Conservation (phyloP, 2,797 vertebrate species). For the Mormyrops attenuatus region DNA sequence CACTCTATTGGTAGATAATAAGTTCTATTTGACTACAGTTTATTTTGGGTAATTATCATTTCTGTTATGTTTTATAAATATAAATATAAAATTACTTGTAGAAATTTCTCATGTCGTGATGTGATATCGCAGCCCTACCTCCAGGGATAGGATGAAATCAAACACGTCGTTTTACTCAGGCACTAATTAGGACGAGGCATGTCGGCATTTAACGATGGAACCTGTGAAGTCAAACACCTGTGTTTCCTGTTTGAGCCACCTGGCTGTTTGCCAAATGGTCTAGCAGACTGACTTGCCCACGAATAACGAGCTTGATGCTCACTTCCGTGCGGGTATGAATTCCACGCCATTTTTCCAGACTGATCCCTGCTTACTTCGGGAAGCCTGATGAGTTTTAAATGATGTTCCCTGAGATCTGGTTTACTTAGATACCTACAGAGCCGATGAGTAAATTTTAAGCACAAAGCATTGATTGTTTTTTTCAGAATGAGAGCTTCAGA, state of each 20-base stretch:
- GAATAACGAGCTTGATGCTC: background rate
- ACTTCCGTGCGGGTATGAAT: background rate
- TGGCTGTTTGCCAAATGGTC: background rate
- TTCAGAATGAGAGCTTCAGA: background rate
- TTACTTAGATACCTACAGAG: background rate
- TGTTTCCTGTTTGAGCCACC: background rate
- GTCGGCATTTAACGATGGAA: background rate
- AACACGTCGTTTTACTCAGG: background rate
- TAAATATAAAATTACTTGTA: background rate
- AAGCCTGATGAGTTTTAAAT: background rate
- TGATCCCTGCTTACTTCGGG: background rate
- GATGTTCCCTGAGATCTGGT: background rate
- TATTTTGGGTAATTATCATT: background rate
- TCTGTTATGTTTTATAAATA: background rate
- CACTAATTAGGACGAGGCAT: background rate
- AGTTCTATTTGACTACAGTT: background rate
- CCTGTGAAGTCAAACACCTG: background rate
- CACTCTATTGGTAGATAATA: background rate
- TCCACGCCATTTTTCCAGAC: background rate
- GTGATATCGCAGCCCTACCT: background rate
- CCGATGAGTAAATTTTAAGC: background rate
- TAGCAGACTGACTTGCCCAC: background rate
- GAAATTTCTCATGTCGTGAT: background rate
- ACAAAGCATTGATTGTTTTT: background rate
- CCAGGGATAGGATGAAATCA: background rate